Base-by-base conservation (phyloP, 92 coral and sea anemone genomes). In the Paragorgia papillata region DNA sequence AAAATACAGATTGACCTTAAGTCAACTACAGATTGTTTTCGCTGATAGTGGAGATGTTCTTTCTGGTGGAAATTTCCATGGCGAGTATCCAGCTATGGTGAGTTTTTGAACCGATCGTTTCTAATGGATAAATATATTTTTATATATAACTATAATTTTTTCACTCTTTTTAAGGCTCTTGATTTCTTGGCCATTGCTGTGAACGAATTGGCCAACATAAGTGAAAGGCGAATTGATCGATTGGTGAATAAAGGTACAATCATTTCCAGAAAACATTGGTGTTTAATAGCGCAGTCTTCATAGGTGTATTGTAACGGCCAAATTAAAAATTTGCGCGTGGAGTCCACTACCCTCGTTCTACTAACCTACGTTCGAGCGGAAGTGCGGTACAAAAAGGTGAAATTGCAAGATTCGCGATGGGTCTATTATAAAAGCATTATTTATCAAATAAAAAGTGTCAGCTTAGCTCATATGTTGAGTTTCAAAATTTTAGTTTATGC, bases 41-140 rank as follows among this genome's bases (percentile, higher is more conserved):
- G 75, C 73, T 3, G 76, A 81, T 3, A 57, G 73, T 0, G 80
- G 80, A 1, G 74, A 71, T 7, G 61, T 69, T 9, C 50, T 81
- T 5, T 81, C 85, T 33, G 85, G 85, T 4, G 85, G 85, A 0
- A 81, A 81, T 25, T 81, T 81, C 53, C 85, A 81, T 50, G 85
- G 85, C 17, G 71, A 81, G 19, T 81, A 81, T 20, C 85, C 85
- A 22, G 80, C 85, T 7, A 81, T 46, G 74, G 85, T 81, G 9
- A 58, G 66, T 24, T 25, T 29, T 49, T 26, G 9, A 32, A 26
- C 24, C 0, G 1, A 18, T 41, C 43, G 43, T 37, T 37, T 10
- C 43, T 37, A 51, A 51, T 5, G 58, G 26, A n/a, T 17, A 17
- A 5, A 17, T 3, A 51, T 17, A 17, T 17, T 51, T 6, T n/a